phyloP scores from a whole-genome alignment of 2,888 invertebrate genomes.

The Scaptomyza cyrtandrae region DNA sequence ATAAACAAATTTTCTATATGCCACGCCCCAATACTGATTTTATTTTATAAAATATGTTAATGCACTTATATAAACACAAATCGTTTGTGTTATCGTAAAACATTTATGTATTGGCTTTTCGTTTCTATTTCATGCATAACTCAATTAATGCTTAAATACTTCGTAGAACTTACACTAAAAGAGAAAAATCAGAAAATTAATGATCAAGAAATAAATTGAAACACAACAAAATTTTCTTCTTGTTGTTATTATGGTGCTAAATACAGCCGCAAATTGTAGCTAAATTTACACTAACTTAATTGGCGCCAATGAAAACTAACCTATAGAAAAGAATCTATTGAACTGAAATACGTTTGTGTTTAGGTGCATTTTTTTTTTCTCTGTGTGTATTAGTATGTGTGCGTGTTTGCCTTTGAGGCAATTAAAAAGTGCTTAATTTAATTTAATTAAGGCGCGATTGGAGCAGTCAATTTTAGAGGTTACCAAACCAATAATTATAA shows the following conservation, averaged over 20 bases:
- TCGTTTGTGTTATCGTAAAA: not conserved
- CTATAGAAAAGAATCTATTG: slow-evolving; percentile 28
- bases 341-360: slow-evolving; percentile 7
- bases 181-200: slow-evolving; percentile 14
- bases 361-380: not conserved
- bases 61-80: slow-evolving; percentile 49
- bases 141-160: slow-evolving; percentile 9
- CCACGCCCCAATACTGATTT: slow-evolving; percentile 38
- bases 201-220: slow-evolving; percentile 4
- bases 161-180: slow-evolving; percentile 22
- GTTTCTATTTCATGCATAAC: slow-evolving; percentile 4
- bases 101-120: not conserved
- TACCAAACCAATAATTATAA: slow-evolving; percentile 5
- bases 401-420: slow-evolving; percentile 1
- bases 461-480: slow-evolving; percentile 6
- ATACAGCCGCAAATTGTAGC: slow-evolving; percentile 38
- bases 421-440: slow-evolving; percentile 30
- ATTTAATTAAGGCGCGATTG: slow-evolving; percentile 25
- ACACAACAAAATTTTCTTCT: slow-evolving; percentile 2
- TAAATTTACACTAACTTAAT: slow-evolving; percentile 53
- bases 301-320: slow-evolving; percentile 36
- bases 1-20: slow-evolving; percentile 3
- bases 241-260: slow-evolving; percentile 33
- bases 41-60: slow-evolving; percentile 52
- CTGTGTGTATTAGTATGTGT: not conserved